phyloP scores from a whole-genome alignment of 2,113 vertebrate genomes.

The Pipa parva region DNA sequence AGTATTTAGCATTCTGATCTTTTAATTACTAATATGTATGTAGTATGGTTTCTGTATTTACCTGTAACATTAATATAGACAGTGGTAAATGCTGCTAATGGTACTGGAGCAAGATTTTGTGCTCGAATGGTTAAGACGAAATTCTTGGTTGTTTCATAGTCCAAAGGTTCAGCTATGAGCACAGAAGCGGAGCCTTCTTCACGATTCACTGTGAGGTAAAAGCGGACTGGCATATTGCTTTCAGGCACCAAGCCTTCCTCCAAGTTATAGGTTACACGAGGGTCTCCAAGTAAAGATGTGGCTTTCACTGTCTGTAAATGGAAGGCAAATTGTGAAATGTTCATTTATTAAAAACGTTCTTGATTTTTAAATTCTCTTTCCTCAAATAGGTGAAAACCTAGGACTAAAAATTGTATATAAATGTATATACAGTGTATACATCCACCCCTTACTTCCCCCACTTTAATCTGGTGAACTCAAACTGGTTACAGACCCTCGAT shows the following conservation, averaged over 20 bases:
- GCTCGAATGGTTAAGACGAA: constrained; percentile 78
- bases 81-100: constrained; percentile 73
- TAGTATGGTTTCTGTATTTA: constrained; percentile 42
- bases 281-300: constrained; percentile 77
- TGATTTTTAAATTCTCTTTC: too few relatives aligned
- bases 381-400: too few relatives aligned
- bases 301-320: constrained; percentile 76
- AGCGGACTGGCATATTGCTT: constrained; percentile 81
- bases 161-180: constrained; percentile 77
- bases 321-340: background rate
- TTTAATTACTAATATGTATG: background rate
- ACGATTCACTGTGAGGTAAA: constrained; percentile 83
- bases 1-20: background rate
- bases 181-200: constrained; percentile 80
- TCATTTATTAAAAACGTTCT: too few relatives aligned
- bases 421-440: too few relatives aligned
- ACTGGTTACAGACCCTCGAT: too few relatives aligned
- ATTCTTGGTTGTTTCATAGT: constrained; percentile 76
- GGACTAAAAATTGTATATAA: too few relatives aligned
- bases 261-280: constrained; percentile 78
- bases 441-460: too few relatives aligned
- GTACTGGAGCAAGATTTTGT: constrained; percentile 79
- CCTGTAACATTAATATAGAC: constrained; percentile 79
- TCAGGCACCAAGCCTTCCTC: constrained; percentile 83
- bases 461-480: too few relatives aligned